Evolutionary conservation across 2,888 invertebrate genomes (phyloP).

Genomic region (Stegana nigrithorax): DNA sequence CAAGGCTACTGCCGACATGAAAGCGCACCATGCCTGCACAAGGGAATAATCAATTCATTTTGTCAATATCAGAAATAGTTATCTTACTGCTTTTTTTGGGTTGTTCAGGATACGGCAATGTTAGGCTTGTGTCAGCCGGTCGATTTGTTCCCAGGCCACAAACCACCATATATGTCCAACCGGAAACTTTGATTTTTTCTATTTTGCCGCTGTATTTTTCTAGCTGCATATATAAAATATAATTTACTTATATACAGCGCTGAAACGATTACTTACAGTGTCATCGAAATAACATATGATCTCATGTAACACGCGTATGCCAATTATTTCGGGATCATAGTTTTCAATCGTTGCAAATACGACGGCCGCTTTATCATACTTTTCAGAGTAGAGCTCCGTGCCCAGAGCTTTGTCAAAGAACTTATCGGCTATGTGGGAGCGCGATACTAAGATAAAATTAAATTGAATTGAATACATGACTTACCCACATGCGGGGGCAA

Average conservation of each 20-base stretch:
- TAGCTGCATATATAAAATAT: conserved; percentile 68
- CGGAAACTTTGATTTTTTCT: conserved; percentile 97
- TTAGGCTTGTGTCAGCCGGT: too few relatives aligned
- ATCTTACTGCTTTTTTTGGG: neutral
- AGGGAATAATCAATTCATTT: neutral
- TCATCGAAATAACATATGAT: conserved; percentile 92
- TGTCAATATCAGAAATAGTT: neutral
- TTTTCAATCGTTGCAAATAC: conserved; percentile 93
- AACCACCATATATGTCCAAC: conserved; percentile 97
- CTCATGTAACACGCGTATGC: conserved; percentile 80
- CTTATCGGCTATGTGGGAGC: conserved; percentile 85
- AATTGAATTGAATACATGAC: too few relatives aligned
- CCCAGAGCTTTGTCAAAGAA: neutral
- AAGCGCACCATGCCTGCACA: neutral
- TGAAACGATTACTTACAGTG: conserved; percentile 66
- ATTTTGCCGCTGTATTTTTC: conserved; percentile 74
- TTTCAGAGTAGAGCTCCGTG: conserved; percentile 75
- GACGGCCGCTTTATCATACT: conserved; percentile 86
- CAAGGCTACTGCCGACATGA: neutral
- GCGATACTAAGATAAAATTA: too few relatives aligned
- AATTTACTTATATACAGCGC: neutral
- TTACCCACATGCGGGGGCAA: too few relatives aligned
- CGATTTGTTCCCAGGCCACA: conserved; percentile 80
- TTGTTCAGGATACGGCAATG: neutral
- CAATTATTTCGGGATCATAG: conserved; percentile 74